A percentile compares a stretch with the other conserved stretches of the same genome.
These are phyloP conservation scores for Manis pentadactyla DNA, from an alignment of 2,797 vertebrate genomes.

Conservation along the genomic window DNA sequence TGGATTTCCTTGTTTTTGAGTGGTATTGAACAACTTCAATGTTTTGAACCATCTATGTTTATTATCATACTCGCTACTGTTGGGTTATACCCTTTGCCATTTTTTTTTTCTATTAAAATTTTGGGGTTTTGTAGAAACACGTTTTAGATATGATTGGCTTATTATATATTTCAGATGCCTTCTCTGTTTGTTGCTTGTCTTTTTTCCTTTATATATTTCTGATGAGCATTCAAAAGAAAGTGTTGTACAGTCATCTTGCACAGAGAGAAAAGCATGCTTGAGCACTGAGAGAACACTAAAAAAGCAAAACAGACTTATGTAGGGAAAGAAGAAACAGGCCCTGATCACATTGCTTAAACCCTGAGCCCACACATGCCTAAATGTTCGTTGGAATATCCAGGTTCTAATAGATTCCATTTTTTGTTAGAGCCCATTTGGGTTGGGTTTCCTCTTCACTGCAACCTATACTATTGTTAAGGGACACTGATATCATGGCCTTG, in stretches of 20 bases:
- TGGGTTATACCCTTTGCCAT: neutral
- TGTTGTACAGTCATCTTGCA: neutral
- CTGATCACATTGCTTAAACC: neutral
- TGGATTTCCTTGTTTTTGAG: neutral
- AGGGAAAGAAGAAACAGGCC: neutral
- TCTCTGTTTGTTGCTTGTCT: neutral
- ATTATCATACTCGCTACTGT: neutral
- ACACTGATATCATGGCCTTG: neutral
- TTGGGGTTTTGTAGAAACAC: neutral
- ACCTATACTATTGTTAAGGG: neutral
- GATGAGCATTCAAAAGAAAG: neutral
- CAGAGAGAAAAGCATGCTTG: neutral
- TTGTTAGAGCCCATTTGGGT: neutral
- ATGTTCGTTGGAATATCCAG: neutral
- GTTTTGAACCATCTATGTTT: neutral
- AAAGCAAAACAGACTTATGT: neutral
- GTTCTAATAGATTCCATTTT: neutral
- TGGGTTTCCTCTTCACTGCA: neutral
- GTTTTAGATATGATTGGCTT: neutral
- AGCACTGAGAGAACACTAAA: neutral
- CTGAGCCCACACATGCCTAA: neutral
- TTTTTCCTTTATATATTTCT: neutral
- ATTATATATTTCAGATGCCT: neutral
- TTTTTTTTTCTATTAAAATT: neutral
- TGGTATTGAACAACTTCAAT: neutral